phyloP scores from a whole-genome alignment of 2,888 invertebrate genomes.

The Ametastegia equiseti region DNA sequence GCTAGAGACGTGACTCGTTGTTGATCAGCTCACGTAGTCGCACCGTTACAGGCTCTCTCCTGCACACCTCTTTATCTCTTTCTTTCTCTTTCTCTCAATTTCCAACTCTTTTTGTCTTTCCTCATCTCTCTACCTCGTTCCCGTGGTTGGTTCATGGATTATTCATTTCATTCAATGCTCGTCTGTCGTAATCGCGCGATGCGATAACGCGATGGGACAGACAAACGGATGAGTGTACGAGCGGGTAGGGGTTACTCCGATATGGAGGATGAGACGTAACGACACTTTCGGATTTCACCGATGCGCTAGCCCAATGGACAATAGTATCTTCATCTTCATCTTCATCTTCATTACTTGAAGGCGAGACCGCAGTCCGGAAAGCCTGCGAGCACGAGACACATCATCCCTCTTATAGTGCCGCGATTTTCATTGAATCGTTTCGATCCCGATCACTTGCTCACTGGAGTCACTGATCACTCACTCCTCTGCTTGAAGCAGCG shows the following conservation, averaged over 20 bases:
- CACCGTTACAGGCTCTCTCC: slow-evolving; percentile 59
- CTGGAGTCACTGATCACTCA: slow-evolving; percentile 57
- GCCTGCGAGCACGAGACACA: slow-evolving; percentile 5
- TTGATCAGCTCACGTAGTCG: slow-evolving; percentile 54
- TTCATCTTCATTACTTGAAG: not conserved
- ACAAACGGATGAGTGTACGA: not conserved
- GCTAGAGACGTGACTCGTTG: slow-evolving; percentile 44
- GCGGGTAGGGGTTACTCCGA: not conserved
- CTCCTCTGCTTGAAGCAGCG: slow-evolving; percentile 72
- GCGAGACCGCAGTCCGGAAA: not conserved
- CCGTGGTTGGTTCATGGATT: slow-evolving; percentile 27
- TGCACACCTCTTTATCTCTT: not conserved
- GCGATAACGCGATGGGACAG: slow-evolving; percentile 36
- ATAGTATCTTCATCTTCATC: not conserved
- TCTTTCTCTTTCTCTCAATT: not conserved
- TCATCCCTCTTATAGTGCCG: slow-evolving; percentile 10
- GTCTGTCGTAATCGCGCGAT: slow-evolving; percentile 44
- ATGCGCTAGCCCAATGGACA: not conserved
- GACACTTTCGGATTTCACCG: slow-evolving; percentile 26
- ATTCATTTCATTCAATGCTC: slow-evolving; percentile 41
- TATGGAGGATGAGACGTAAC: not conserved
- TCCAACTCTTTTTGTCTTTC: not conserved
- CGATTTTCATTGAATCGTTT: slow-evolving; percentile 46
- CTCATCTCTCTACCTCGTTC: slow-evolving; percentile 28
- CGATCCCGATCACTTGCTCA: slow-evolving; percentile 41